Evolutionary conservation across 2,113 vertebrate species (phyloP).

Genomic region (Leptocoma aspasia): DNA sequence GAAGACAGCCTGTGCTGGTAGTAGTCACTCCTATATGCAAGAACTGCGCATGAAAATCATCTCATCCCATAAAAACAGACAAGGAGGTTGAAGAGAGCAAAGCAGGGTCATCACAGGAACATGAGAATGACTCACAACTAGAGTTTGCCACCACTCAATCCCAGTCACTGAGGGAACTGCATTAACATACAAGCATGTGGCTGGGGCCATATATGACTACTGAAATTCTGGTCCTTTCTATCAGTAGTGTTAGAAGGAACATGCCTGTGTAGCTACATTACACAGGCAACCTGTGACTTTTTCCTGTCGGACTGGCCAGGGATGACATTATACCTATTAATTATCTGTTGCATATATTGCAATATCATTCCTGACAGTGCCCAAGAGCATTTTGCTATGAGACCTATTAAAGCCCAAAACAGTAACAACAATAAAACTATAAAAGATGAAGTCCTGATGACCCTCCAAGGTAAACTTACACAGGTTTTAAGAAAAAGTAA

Average conservation of each 20-base stretch:
- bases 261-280: not conserved
- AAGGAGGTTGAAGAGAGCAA: not conserved
- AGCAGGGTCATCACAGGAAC: not conserved
- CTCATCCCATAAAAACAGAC: not conserved
- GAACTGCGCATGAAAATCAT: not conserved
- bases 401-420: not conserved
- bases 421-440: not conserved
- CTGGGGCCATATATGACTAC: not conserved
- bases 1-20: not conserved
- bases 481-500: not conserved
- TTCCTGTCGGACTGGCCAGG: not conserved
- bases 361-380: not conserved
- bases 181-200: not conserved
- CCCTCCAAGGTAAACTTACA: not conserved
- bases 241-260: not conserved
- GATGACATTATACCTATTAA: not conserved
- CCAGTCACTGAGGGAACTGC: not conserved
- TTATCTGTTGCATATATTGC: rapidly evolving
- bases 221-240: not conserved
- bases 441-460: not conserved
- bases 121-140: not conserved
- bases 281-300: not conserved
- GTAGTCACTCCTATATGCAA: rapidly evolving
- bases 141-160: not conserved
- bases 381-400: not conserved